Conservation (phyloP, 2,113 vertebrate genomes). For the Callaeas wilsoni region DNA sequence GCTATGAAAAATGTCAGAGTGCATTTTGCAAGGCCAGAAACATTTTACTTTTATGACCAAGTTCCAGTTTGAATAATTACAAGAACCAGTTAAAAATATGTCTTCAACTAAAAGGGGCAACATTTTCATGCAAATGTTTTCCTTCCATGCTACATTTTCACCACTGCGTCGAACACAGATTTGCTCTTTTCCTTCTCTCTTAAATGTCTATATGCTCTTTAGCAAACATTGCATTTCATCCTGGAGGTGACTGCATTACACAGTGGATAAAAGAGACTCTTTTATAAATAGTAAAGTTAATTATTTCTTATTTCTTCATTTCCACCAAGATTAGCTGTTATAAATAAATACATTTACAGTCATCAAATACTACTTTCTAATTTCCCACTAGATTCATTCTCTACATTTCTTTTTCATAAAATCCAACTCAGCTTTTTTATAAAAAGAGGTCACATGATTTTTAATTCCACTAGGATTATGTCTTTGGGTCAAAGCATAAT, state of each 20-base stretch:
- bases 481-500: constrained; percentile 59
- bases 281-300: constrained; percentile 63
- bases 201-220: neutral
- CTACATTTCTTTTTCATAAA: constrained; percentile 40
- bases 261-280: constrained; percentile 20
- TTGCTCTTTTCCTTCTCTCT: neutral
- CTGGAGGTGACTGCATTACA: constrained; percentile 41
- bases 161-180: neutral
- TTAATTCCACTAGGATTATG: constrained; percentile 54
- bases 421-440: constrained; percentile 45
- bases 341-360: constrained; percentile 61
- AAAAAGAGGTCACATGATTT: constrained; percentile 11
- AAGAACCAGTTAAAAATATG: neutral
- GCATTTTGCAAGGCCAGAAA: neutral
- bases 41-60: neutral
- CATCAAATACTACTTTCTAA: constrained; percentile 46
- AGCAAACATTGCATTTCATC: constrained; percentile 25
- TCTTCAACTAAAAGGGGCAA: neutral
- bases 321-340: constrained; percentile 59
- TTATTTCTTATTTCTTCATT: constrained; percentile 62
- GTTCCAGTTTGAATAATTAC: constrained; percentile 21
- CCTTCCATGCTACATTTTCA: neutral
- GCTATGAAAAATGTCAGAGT: constrained; percentile 2
- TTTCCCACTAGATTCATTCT: constrained; percentile 60
- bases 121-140: neutral